phyloP scores from a whole-genome alignment of 1,140 invertebrate genomes.

The Drosophila rufa region DNA sequence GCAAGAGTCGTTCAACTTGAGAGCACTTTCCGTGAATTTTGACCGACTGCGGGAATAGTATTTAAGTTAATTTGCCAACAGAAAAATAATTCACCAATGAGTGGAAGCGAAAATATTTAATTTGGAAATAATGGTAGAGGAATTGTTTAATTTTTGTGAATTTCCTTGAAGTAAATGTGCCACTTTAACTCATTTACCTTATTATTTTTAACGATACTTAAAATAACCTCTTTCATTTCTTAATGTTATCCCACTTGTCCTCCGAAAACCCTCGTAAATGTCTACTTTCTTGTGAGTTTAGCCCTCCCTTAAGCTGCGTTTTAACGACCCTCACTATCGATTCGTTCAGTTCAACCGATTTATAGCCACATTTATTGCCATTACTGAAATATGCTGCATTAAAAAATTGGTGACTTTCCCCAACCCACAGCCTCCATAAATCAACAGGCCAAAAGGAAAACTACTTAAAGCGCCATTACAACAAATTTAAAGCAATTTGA shows the following conservation, averaged over 20 bases:
- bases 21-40: too few relatives aligned
- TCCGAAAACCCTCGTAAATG: not conserved
- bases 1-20: not conserved
- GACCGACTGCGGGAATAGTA: too few relatives aligned
- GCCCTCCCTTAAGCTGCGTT: not conserved
- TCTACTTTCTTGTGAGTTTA: not conserved
- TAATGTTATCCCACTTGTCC: not conserved
- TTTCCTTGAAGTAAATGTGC: not conserved
- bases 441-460: conserved; percentile 71
- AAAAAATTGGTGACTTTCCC: conserved; percentile 48
- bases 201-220: not conserved
- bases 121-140: too few relatives aligned
- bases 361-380: conserved; percentile 60
- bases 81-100: too few relatives aligned
- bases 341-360: conserved; percentile 42
- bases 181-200: not conserved
- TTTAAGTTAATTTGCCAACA: too few relatives aligned
- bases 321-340: conserved; percentile 33
- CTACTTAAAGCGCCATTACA: conserved; percentile 83
- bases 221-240: not conserved
- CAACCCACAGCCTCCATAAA: conserved; percentile 57
- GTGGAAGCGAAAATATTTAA: too few relatives aligned
- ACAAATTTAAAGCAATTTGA: conserved; percentile 83
- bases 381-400: conserved; percentile 71
- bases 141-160: too few relatives aligned